A percentile compares a stretch with the other conserved stretches of the same genome.
phyloP scores from a whole-genome alignment of 2,113 vertebrate species.

The Phyllostomus hastatus region DNA sequence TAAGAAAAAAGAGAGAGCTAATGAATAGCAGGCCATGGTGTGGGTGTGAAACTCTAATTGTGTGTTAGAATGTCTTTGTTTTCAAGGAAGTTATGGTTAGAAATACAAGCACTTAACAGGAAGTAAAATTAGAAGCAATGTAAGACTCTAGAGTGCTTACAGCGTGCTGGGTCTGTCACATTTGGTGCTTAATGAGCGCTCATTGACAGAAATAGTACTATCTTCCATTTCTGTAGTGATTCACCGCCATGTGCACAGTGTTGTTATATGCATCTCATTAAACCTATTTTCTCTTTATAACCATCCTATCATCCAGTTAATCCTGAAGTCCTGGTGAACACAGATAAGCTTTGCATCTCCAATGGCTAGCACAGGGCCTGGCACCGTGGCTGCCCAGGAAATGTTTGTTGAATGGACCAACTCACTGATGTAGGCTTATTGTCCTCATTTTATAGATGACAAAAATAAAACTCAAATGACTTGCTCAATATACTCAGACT shows the following conservation, averaged over 20 bases:
- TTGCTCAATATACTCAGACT: neutral
- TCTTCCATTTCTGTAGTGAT: neutral
- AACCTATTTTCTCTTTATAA: neutral
- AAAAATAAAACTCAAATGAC: neutral
- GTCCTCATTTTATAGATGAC: neutral
- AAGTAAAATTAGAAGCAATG: slow-evolving; percentile 23
- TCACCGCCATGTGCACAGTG: neutral
- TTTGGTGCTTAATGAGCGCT: neutral
- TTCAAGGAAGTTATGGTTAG: slow-evolving; percentile 4
- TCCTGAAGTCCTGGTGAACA: neutral
- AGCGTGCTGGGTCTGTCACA: neutral
- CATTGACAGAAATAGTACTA: neutral
- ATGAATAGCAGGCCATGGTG: neutral
- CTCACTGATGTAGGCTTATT: neutral
- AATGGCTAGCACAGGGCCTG: neutral
- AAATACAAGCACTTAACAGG: neutral
- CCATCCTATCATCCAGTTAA: neutral
- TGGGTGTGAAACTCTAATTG: slow-evolving; percentile 13
- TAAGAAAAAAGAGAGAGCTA: neutral
- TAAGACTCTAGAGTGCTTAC: neutral
- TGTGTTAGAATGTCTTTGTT: slow-evolving; percentile 26
- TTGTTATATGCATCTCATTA: neutral
- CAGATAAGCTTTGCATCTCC: neutral
- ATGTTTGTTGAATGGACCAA: neutral
- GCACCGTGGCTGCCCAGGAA: neutral